These are phyloP conservation scores for Paramuricea clavata DNA, from an alignment of 92 coral and sea anemone species.

Conservation along the genomic window DNA sequence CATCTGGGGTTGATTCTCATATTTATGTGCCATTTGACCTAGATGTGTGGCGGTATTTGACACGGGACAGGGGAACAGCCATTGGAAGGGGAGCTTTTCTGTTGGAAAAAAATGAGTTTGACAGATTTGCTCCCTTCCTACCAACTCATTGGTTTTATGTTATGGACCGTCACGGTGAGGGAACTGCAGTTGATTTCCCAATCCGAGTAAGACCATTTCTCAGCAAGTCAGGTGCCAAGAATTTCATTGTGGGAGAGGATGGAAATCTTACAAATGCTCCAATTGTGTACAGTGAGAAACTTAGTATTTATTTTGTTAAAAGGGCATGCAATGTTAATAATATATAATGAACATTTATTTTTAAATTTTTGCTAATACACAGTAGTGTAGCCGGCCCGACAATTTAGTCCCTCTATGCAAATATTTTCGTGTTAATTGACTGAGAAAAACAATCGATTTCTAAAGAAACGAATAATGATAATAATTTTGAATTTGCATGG, in stretches of 20 bases:
- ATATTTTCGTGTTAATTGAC: too few relatives aligned
- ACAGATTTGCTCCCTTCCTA: not conserved
- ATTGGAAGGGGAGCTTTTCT: not conserved
- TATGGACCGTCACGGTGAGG: not conserved
- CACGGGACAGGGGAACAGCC: not conserved
- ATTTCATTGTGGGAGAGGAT: not conserved
- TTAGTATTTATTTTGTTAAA: slow-evolving; percentile 7
- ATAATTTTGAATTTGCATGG: too few relatives aligned
- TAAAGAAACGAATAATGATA: too few relatives aligned
- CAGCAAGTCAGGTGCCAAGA: not conserved
- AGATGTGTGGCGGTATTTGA: not conserved
- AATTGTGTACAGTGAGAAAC: not conserved
- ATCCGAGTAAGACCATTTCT: slow-evolving; percentile 7
- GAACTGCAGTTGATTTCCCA: slow-evolving; percentile 9
- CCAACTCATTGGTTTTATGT: slow-evolving; percentile 11
- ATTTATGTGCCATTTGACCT: slow-evolving; percentile 4
- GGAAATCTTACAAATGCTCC: not conserved
- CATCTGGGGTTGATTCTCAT: slow-evolving; percentile 18
- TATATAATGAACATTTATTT: not conserved
- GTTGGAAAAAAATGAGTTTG: not conserved
- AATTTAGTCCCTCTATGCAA: too few relatives aligned
- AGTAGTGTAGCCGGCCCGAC: too few relatives aligned
- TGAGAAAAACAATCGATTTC: too few relatives aligned
- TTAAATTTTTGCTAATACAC: not conserved
- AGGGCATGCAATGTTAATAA: not conserved